These are phyloP conservation scores for Meta bourneti DNA, from an alignment of 2,888 invertebrate genomes.

Conservation along the genomic window DNA sequence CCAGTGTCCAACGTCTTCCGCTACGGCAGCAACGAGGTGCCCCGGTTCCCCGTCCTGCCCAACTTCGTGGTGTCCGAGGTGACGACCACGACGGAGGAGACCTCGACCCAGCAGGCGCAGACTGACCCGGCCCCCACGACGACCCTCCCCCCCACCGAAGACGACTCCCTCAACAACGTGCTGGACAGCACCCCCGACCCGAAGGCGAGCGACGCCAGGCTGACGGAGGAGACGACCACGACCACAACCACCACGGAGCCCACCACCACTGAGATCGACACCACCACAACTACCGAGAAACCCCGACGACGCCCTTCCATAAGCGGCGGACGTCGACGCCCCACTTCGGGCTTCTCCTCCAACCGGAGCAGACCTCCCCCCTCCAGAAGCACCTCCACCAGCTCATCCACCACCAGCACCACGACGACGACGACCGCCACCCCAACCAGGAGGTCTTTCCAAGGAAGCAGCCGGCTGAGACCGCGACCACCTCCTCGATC, in stretches of 20 bases:
- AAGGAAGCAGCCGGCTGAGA: conserved; percentile 44
- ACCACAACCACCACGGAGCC: conserved; percentile 58
- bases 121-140: conserved; percentile 4
- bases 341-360: conserved; percentile 3
- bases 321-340: conserved; percentile 29
- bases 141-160: conserved; percentile 25
- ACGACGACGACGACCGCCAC: conserved; percentile 53
- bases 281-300: conserved; percentile 52
- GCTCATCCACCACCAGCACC: conserved; percentile 23
- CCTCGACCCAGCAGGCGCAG: not conserved
- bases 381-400: conserved; percentile 1
- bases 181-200: conserved; percentile 49
- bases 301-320: conserved; percentile 39
- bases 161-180: conserved; percentile 54
- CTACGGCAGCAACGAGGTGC: conserved; percentile 76
- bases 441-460: conserved; percentile 49
- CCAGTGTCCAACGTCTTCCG: conserved; percentile 74
- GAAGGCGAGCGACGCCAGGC: not conserved
- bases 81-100: not conserved
- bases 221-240: conserved; percentile 32
- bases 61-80: conserved; percentile 56
- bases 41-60: conserved; percentile 70
- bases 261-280: conserved; percentile 53
- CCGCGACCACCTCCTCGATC: conserved; percentile 37
- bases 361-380: conserved; percentile 20